Base-by-base conservation (phyloP, 1,140 invertebrate genomes). In the Drosophila quadrilineata region DNA sequence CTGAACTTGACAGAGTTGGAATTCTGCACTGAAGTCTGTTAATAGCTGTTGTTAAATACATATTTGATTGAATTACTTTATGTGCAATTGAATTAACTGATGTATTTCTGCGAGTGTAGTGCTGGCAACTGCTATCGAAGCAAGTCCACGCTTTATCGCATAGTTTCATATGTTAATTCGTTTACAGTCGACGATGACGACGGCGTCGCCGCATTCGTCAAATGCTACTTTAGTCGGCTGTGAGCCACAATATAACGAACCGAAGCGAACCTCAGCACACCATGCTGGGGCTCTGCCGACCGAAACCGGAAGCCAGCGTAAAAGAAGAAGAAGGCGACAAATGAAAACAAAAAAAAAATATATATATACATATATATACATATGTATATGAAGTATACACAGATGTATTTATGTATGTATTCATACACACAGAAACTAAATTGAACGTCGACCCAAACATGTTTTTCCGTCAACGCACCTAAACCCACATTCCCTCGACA, bases 61-160 rank as follows among this genome's bases (percentile, higher is more conserved):
- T n/a, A n/a, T n/a, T n/a, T n/a, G n/a, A n/a, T n/a, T n/a, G n/a
- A n/a, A n/a, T n/a, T n/a, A n/a, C n/a, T n/a, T n/a, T n/a, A n/a
- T n/a, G n/a, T n/a, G n/a, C n/a, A n/a, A n/a, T n/a, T n/a, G n/a
- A n/a, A n/a, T n/a, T n/a, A n/a, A n/a, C n/a, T n/a, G n/a, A n/a
- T n/a, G n/a, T n/a, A n/a, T 31, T 60, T 62, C 10, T 31, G 12
- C 8, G 5, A 62, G 64, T 67, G 64, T 48, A 62, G 9, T 24
- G n/a, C 22, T 62, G 41, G 24, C 73, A 46, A 64, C 35, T 49
- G 73, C 67, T 75, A 82, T 75, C 76, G 22, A 29, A 52, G 56
- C 68, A 72, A 75, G 76, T 85, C 76, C 77, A 82, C 73, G 73
- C 76, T 84, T 77, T 77, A 84, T 82, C 77, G 73, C 69, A 84